Base-by-base conservation (phyloP, 1,140 invertebrate genomes). In the Drosophila erecta region DNA sequence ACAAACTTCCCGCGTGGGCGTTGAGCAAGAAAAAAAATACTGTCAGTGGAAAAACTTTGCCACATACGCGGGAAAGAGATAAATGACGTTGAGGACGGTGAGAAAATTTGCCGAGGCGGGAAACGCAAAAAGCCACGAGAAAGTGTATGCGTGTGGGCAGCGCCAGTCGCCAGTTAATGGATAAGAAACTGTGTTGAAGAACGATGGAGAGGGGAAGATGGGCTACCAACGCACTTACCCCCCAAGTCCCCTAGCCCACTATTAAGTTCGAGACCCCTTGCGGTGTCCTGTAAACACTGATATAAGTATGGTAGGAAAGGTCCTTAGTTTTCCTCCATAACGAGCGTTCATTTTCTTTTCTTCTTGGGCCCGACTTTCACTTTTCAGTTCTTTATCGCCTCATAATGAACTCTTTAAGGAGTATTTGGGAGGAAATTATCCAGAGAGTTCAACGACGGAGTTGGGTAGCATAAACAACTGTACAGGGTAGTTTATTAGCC, bases 1-100 rank as follows among this genome's bases (percentile, higher is more conserved):
- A 87, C 81, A 56, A 87, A 83, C 61, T 86, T 86, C 87, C 79
- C 66, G 74, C 67, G 83, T 72, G 83, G 84, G 79, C 62, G 65
- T 49, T 43, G 62, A 79, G 74, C 80, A 59, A 56, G 64, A 65
- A 44, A 71, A 75, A 65, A 87, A 86, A 69, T 70, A 87, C 50
- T 66, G 74, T 44, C 71, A 71, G 83, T 70, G 79, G 75, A 87
- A 87, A 86, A 89, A 83, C 50, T 87, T 87, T 76, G 27, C 49
- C 79, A 76, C 79, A 87, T 50, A 87, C 79, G 84, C 59, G 66
- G 59, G 75, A 87, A 81, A 56, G 83, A 79, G 83, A 87, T 79
- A 76, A 84, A 70, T 87, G 84, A 76, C 65, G 57, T 78, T 72
- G 69, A 84, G 66, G 70, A 37, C 30, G 51, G 40, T 53, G 62